Base-by-base conservation (phyloP, 2,113 vertebrate species). In the Archilochus colubris region DNA sequence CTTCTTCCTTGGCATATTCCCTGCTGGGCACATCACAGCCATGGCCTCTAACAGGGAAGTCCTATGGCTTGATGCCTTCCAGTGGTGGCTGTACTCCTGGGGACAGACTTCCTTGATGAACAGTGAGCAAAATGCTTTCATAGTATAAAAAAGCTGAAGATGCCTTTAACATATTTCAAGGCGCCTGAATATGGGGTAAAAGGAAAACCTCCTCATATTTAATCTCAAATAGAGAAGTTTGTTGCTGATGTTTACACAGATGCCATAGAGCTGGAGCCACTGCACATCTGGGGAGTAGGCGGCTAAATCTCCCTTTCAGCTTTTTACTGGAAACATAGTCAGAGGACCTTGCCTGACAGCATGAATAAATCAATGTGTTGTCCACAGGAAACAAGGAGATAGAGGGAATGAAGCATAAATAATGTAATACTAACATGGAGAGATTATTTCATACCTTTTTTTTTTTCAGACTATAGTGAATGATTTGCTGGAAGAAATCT, bases 301-400 rank as follows among this genome's bases (percentile, higher is more conserved):
- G 28, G 85, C 58, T 96, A 78, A 93, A 92, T 46, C 73, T 96
- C 81, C 80, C 70, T 82, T 90, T 82, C 53, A 94, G 38, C 83
- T 88, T 95, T 83, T 96, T 93, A 63, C 90, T 94, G 94, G 91
- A 97, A 97, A 91, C 63, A 44, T 9, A 51, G 75, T 64, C 69
- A 69, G 81, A 92, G 75, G 78, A 67, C 38, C 48, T 79, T 94
- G 93, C 67, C 88, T 95, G 92, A 96, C 91, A 96, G 85, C 81
- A 87, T 38, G 69, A 92, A 95, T 96, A 96, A 95, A 95, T 97
- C 96, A 97, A 63, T 4, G 13, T 62, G 43, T 33, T 91, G 67
- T 94, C 84, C 78, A 75, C 89, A 95, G 96, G 95, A 96, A 96
- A 76, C 81, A 87, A 86, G 79, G 43, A 93, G 88, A 89, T 93